Base-by-base conservation (phyloP, 2,797 vertebrate genomes). In the Enteromius mattozi region DNA sequence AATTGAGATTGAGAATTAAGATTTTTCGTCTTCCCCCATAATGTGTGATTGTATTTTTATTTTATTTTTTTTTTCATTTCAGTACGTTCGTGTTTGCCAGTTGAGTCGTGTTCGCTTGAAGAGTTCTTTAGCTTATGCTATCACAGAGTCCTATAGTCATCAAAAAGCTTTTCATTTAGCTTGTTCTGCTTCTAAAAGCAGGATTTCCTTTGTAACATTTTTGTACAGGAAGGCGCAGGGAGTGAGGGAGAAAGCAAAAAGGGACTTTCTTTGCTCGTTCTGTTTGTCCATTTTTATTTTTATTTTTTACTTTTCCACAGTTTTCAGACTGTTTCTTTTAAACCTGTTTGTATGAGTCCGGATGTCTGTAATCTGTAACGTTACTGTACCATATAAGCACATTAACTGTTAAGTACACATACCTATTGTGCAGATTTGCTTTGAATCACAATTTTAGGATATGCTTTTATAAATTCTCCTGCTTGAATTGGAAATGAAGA, bases 1-100 rank as follows among this genome's bases (percentile, higher is more conserved):
- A 90, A 90, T 91, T 89, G 75, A 56, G 89, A 88, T 90, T 88
- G 83, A 19, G 76, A 77, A 59, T 81, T 90, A 80, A 35, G 59
- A 76, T 78, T 61, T 78, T 80, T 45, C 30, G 5, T 17, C 19
- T 16, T 69, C 14, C 47, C 17, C 47, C 8, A 33, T 77, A 51
- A 66, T 27, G 17, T 79, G 66, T 51, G 8, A 21, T 51, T 40
- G 40, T 40, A 40, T 40, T 40, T 78, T 66, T 30, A n/a, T n/a
- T 30, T 6, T 45, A 35, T 72, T 37, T 40, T 61, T 47, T 35
- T 68, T 35, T 49, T 49, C 2, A 65, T 74, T 78, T 19, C 8
- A 74, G 5, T 37, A 68, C 30, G 24, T 84, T 83, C 3, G n/a
- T 75, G 51, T 21, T 80, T 69, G 21, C 40, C 70, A 16, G 47